phyloP scores from a whole-genome alignment of 2,113 vertebrate species.

The Oryzias celebensis region DNA sequence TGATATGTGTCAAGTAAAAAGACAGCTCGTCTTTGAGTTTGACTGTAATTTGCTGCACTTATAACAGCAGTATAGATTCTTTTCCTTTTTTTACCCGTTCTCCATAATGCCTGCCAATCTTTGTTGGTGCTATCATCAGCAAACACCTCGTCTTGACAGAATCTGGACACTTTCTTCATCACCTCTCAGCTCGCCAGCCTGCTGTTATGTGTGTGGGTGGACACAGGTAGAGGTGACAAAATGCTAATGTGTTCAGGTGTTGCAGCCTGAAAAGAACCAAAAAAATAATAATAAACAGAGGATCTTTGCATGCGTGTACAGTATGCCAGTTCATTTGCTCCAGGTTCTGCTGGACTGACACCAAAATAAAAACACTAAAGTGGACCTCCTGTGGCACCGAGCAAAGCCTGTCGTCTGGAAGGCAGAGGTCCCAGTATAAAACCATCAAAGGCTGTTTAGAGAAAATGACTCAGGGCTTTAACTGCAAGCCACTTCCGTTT shows the following conservation, averaged over 20 bases:
- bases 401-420: slow-evolving; percentile 37
- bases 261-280: slow-evolving; percentile 13
- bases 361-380: slow-evolving; percentile 37
- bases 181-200: slow-evolving; percentile 35
- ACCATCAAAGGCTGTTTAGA: slow-evolving; percentile 51
- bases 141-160: slow-evolving; percentile 37
- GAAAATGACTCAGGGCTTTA: slow-evolving; percentile 28
- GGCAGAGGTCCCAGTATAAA: slow-evolving; percentile 51
- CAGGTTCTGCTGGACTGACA: slow-evolving; percentile 32
- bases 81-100: slow-evolving; percentile 4
- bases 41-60: slow-evolving; percentile 27
- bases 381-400: slow-evolving; percentile 32
- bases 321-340: slow-evolving; percentile 50
- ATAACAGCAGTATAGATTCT: not conserved
- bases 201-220: slow-evolving; percentile 16
- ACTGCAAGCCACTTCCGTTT: slow-evolving; percentile 5
- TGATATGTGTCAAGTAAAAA: slow-evolving; percentile 28
- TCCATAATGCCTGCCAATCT: slow-evolving; percentile 43
- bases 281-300: slow-evolving; percentile 15
- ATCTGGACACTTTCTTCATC: slow-evolving; percentile 39
- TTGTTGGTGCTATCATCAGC: slow-evolving; percentile 41
- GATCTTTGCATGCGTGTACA: slow-evolving; percentile 11
- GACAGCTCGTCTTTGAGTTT: slow-evolving; percentile 6
- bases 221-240: slow-evolving; percentile 55
- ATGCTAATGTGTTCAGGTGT: slow-evolving; percentile 54